These are phyloP conservation scores for Gymnocypris eckloni DNA, from an alignment of 2,797 vertebrate genomes.

Conservation along the genomic window DNA sequence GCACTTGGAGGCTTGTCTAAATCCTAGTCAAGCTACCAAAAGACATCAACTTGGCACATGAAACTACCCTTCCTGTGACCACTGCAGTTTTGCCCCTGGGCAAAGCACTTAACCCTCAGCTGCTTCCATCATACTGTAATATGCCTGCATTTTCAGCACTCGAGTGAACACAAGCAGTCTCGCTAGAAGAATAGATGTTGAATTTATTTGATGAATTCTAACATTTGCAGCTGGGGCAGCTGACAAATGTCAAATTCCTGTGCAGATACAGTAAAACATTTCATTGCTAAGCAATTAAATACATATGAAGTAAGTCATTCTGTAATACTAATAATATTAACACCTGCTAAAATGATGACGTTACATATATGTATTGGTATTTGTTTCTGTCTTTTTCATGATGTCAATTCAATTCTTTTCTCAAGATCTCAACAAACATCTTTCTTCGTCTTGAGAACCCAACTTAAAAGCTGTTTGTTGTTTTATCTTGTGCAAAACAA, in stretches of 20 bases:
- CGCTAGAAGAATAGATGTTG: constrained; percentile 17
- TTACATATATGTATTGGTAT: background rate
- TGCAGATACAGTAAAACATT: background rate
- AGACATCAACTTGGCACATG: constrained; percentile 34
- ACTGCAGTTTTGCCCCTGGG: constrained; percentile 29
- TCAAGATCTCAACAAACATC: background rate
- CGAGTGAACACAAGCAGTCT: constrained; percentile 9
- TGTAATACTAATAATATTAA: background rate
- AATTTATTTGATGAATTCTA: constrained; percentile 26
- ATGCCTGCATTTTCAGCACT: constrained; percentile 20
- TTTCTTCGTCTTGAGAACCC: background rate
- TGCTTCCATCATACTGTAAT: constrained; percentile 26
- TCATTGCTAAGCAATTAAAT: background rate
- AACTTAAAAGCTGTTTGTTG: background rate
- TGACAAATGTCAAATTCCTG: background rate
- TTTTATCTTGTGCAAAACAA: too few species aligned
- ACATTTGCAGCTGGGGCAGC: background rate
- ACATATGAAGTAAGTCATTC: background rate
- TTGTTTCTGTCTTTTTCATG: background rate
- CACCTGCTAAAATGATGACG: background rate
- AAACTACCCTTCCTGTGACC: constrained; percentile 44
- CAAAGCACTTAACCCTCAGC: constrained; percentile 43
- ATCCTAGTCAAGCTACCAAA: constrained; percentile 29
- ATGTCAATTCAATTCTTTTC: background rate
- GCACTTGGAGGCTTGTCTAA: constrained; percentile 24